Percentiles rank a stretch among this genome's conserved stretches.
Conservation (phyloP, 2,797 vertebrate genomes). For the Champsocephalus gunnari region DNA sequence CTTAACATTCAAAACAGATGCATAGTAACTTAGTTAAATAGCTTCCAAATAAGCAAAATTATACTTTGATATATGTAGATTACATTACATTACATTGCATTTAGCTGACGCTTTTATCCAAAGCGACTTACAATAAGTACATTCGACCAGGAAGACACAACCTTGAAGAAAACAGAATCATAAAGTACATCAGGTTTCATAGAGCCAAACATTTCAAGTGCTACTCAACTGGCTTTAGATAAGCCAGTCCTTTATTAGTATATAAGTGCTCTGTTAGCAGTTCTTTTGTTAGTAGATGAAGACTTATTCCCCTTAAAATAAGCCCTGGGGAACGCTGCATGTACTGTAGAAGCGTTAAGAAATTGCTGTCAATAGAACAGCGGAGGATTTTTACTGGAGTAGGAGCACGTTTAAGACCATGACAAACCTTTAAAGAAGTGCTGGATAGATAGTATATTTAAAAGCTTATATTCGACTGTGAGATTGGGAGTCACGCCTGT, state of each 20-base stretch:
- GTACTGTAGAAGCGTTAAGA: not conserved
- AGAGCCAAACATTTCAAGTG: no score
- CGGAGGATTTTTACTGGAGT: slow-evolving; percentile 1
- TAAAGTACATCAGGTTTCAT: no score
- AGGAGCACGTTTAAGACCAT: slow-evolving; percentile 18
- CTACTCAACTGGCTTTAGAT: no score
- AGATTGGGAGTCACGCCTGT: not conserved
- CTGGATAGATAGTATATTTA: slow-evolving; percentile 1
- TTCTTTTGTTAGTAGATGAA: not conserved
- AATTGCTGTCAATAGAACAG: slow-evolving; percentile 17
- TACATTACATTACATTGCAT: no score
- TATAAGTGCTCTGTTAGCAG: no score
- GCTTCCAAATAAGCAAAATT: slow-evolving; percentile 11
- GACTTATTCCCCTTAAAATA: slow-evolving; percentile 7
- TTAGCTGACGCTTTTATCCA: no score
- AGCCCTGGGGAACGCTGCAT: slow-evolving; percentile 7
- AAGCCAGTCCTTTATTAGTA: no score
- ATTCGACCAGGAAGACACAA: no score
- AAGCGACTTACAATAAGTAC: no score
- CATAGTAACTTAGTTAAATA: slow-evolving; percentile 30
- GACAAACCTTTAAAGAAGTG: slow-evolving; percentile 15
- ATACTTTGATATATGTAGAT: slow-evolving; percentile 13
- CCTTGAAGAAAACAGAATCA: no score
- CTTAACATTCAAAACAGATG: slow-evolving; percentile 49
- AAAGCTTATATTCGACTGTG: slow-evolving; percentile 14